phyloP scores from a whole-genome alignment of 2,888 invertebrate species.

The Torymus aiolomorphi region DNA sequence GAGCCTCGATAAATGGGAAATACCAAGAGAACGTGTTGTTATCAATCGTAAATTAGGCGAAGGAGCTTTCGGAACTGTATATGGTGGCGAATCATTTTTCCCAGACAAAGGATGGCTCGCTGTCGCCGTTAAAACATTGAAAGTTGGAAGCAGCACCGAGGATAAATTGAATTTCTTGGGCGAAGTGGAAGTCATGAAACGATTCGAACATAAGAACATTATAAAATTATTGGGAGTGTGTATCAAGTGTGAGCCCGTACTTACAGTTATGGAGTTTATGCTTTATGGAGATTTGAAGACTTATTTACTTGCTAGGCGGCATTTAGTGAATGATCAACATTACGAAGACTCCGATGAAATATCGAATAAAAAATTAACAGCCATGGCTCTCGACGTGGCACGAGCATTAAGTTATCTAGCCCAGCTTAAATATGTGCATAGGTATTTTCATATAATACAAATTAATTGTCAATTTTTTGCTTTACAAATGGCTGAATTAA shows the following conservation, averaged over 20 bases:
- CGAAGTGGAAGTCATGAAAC: conserved; percentile 96
- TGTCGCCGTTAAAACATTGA: conserved; percentile 92
- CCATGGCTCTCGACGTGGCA: conserved; percentile 92
- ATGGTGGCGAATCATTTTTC: conserved; percentile 90
- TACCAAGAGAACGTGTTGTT: conserved; percentile 88
- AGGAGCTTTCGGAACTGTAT: conserved; percentile 95
- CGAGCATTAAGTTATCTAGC: conserved; percentile 90
- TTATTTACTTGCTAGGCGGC: conserved; percentile 89
- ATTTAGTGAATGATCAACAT: conserved; percentile 83
- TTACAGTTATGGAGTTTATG: conserved; percentile 96
- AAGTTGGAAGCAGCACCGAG: conserved; percentile 87
- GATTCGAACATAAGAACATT: conserved; percentile 93
- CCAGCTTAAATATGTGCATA: conserved; percentile 89
- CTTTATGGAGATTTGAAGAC: conserved; percentile 94
- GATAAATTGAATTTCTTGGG: conserved; percentile 93
- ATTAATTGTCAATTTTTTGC: background rate
- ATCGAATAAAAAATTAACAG: conserved; percentile 86
- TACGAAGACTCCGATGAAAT: conserved; percentile 86
- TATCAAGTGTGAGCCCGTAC: conserved; percentile 90
- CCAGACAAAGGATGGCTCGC: conserved; percentile 86
- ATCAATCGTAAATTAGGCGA: conserved; percentile 91
- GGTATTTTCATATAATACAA: conserved; percentile 70
- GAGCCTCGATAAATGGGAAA: conserved; percentile 90
- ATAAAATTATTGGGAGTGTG: conserved; percentile 91
- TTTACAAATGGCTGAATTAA: background rate